Base-by-base conservation (phyloP, 2,797 vertebrate genomes). In the Garrulus glandarius region DNA sequence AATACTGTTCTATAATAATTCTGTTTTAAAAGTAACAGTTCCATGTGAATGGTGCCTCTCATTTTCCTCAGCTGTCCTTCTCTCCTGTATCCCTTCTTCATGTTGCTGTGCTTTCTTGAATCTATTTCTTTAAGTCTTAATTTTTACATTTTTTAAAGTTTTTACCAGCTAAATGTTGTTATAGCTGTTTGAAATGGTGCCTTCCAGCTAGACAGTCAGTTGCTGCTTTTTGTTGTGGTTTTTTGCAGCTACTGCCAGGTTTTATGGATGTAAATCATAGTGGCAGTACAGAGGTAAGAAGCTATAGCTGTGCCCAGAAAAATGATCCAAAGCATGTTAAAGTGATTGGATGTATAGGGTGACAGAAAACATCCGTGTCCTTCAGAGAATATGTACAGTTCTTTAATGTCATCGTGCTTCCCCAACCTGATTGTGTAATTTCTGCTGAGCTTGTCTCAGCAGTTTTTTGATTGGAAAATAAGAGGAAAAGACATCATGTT, bases 1-100 rank as follows among this genome's bases (percentile, higher is more conserved):
- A 59, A 2, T 18, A 15, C 23, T 41, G 2, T 26, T 88, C 24
- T 43, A 2, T 43, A 56, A 39, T 21, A 39, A 32, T 36, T 65
- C 5, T 49, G 1, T 36, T 52, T 1, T 29, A 65, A 56, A 72
- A 49, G 6, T 49, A 36, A 29, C 23, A 59, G 4, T 70, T 69
- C 19, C 0, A 0, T 67, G 17, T 56, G 41, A 43, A 0, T 63
- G 47, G 9, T 43, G 22, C 34, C 32, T 71, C 13, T 80, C 37
- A 5, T 39, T 71, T 65, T 56, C 34, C 32, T 75, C 55, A 27
- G 24, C 32, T 84, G 7, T 47, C 22, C 20, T 34, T 57, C 55
- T 63, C 22, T 77, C 22, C 16, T 43, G 3, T 83, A 43, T 63
- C 26, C 22, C 9, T 37, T 24, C 20, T 79, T 71, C 21, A 2